phyloP scores from a whole-genome alignment of 2,888 invertebrate genomes.

The Uloborus plumipes region DNA sequence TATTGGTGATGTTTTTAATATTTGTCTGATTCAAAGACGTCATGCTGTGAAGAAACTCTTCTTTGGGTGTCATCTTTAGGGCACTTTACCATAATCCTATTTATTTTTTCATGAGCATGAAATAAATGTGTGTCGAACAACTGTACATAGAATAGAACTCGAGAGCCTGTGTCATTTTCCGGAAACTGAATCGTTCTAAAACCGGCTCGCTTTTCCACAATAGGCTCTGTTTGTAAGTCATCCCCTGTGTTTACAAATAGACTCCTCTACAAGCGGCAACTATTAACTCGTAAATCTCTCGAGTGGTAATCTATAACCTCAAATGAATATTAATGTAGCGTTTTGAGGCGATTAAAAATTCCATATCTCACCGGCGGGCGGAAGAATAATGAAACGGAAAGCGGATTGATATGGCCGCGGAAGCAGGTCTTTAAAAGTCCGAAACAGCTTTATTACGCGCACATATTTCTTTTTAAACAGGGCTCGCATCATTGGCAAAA shows the following conservation, averaged over 20 bases:
- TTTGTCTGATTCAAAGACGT: no score
- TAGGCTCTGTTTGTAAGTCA: background rate
- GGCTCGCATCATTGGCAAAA: slow-evolving; percentile 23
- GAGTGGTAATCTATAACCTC: slow-evolving; percentile 14
- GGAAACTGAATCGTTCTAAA: no score
- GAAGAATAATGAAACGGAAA: slow-evolving; percentile 30
- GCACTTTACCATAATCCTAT: no score
- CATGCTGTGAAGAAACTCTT: no score
- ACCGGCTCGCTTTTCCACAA: background rate
- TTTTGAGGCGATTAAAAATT: slow-evolving; percentile 39
- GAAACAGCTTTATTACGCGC: slow-evolving; percentile 54
- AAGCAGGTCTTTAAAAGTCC: slow-evolving; percentile 31
- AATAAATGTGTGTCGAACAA: no score
- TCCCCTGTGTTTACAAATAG: slow-evolving; percentile 12
- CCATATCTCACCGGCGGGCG: slow-evolving; percentile 15
- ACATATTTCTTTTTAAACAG: slow-evolving; percentile 30
- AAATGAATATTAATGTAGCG: slow-evolving; percentile 32
- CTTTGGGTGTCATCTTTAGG: no score
- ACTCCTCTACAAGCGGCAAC: slow-evolving; percentile 1
- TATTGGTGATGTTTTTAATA: no score
- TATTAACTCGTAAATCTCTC: slow-evolving; percentile 11
- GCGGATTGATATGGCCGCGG: slow-evolving; percentile 8
- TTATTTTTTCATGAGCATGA: no score
- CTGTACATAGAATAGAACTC: no score
- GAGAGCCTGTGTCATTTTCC: no score